A percentile compares a stretch with the other conserved stretches of the same genome.
These are phyloP conservation scores for Ptychoptera contaminata DNA, from an alignment of 2,888 invertebrate genomes.

Conservation along the genomic window DNA sequence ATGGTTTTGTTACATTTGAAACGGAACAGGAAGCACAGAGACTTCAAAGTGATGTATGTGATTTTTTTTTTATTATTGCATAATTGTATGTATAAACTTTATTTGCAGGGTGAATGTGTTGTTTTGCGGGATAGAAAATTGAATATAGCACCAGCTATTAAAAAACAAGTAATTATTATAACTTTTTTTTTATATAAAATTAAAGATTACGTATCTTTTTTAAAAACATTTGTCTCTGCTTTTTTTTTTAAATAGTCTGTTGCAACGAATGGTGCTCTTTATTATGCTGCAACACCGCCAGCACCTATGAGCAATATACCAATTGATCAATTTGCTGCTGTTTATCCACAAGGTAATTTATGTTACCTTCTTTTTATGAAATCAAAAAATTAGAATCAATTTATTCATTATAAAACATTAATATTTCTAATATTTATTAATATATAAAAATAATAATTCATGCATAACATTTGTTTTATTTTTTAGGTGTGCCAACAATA, in stretches of 20 bases:
- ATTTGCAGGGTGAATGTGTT: slow-evolving; percentile 49
- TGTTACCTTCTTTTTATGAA: neutral
- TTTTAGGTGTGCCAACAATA: slow-evolving; percentile 29
- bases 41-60: slow-evolving; percentile 49
- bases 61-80: neutral
- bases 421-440: neutral
- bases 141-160: slow-evolving; percentile 75
- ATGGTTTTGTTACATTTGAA: slow-evolving; percentile 69
- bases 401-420: neutral
- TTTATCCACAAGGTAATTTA: slow-evolving; percentile 30
- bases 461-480: neutral
- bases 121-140: slow-evolving; percentile 64
- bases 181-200: neutral
- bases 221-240: neutral
- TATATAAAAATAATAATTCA: neutral
- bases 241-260: neutral
- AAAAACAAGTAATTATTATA: slow-evolving; percentile 48
- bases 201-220: neutral
- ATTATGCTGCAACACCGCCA: slow-evolving; percentile 32
- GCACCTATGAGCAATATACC: slow-evolving; percentile 33
- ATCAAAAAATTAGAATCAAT: too few species aligned
- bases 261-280: slow-evolving; percentile 32
- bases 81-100: slow-evolving; percentile 6
- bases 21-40: slow-evolving; percentile 72
- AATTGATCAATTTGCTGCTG: slow-evolving; percentile 32